These are phyloP conservation scores for Thrips palmi DNA, from an alignment of 1,140 invertebrate species.

Conservation along the genomic window DNA sequence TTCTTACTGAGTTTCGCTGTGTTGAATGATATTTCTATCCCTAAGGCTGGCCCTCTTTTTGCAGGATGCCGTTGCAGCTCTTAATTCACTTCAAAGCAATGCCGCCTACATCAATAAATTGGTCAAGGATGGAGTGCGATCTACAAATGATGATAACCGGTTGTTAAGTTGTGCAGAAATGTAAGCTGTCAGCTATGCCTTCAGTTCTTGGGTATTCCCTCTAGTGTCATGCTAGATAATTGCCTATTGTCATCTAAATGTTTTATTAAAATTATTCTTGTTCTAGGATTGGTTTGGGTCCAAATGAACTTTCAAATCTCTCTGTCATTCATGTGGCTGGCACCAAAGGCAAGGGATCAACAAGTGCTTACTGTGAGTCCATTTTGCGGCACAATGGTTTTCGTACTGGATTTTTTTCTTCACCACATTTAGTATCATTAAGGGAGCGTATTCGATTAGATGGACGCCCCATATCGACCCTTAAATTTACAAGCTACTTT, in stretches of 20 bases:
- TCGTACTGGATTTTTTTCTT: conserved; percentile 89
- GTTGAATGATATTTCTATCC: too few relatives aligned
- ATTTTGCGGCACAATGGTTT: conserved; percentile 72
- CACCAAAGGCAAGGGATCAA: conserved; percentile 92
- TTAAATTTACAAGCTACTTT: conserved; percentile 63
- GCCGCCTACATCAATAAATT: conserved; percentile 32
- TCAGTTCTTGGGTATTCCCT: neutral
- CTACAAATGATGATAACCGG: conserved; percentile 18
- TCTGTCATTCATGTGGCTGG: conserved; percentile 87
- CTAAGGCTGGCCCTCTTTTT: conserved; percentile 21
- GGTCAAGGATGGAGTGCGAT: conserved; percentile 21
- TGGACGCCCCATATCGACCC: conserved; percentile 54
- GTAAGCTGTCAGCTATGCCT: neutral
- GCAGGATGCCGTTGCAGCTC: conserved; percentile 41
- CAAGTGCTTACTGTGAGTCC: conserved; percentile 81
- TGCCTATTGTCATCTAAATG: neutral
- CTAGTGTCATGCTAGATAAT: neutral
- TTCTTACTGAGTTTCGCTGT: too few relatives aligned
- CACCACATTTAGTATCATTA: conserved; percentile 83
- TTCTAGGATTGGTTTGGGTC: conserved; percentile 38
- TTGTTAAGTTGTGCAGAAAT: conserved; percentile 7
- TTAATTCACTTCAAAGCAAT: conserved; percentile 55
- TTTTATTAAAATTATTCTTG: conserved; percentile 1
- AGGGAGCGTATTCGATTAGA: conserved; percentile 85
- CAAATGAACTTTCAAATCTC: conserved; percentile 36